Evolutionary conservation across 2,888 invertebrate species (phyloP).

Genomic region (Drosophila pseudotakahashii): DNA sequence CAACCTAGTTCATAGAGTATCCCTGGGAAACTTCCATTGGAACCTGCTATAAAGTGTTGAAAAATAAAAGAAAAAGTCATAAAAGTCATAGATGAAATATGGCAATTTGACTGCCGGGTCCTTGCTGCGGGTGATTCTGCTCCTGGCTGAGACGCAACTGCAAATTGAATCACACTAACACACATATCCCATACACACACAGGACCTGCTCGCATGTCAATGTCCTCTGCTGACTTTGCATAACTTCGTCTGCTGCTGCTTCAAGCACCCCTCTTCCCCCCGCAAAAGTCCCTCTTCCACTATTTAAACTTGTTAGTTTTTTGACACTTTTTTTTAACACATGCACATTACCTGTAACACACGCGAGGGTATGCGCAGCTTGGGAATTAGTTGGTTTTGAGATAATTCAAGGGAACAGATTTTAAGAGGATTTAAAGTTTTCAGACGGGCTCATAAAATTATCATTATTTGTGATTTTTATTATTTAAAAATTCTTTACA

Average conservation of each 20-base stretch:
- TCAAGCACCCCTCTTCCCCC: not conserved
- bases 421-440: not conserved
- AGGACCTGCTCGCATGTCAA: constrained; percentile 64
- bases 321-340: constrained; percentile 58
- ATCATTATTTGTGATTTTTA: no score
- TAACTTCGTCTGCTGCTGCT: constrained; percentile 62
- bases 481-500: no score
- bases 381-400: not conserved
- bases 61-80: constrained; percentile 60
- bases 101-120: constrained; percentile 64
- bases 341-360: constrained; percentile 15
- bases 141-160: constrained; percentile 58
- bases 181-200: constrained; percentile 38
- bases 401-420: not conserved
- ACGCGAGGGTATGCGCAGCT: constrained; percentile 12
- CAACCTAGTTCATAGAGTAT: constrained; percentile 45
- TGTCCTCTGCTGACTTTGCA: constrained; percentile 78
- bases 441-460: no score
- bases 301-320: constrained; percentile 64
- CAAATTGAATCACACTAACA: constrained; percentile 69
- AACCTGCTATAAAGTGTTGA: constrained; percentile 7
- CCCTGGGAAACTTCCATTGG: constrained; percentile 26
- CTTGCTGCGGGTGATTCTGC: constrained; percentile 27
- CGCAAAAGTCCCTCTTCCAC: not conserved
- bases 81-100: constrained; percentile 77